phyloP scores from a whole-genome alignment of 2,113 vertebrate genomes.

The Tachuris rubrigastra region DNA sequence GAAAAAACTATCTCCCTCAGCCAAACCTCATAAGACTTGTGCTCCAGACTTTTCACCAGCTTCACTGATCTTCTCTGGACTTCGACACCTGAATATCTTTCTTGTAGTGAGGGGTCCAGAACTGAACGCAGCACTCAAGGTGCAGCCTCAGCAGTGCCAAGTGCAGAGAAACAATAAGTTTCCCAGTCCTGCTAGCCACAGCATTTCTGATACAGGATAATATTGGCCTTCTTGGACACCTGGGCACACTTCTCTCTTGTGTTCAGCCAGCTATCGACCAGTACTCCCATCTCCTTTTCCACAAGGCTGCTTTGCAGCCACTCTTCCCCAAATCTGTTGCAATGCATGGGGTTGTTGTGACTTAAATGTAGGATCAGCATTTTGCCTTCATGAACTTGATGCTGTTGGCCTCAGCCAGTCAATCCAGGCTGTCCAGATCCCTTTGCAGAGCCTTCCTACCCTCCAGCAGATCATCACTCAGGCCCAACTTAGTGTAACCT shows the following conservation, averaged over 20 bases:
- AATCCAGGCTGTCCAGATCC: not conserved
- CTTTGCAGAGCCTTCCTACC: no score
- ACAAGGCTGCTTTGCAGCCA: not conserved
- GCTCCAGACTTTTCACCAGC: not conserved
- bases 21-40: no score
- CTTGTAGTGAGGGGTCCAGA: not conserved
- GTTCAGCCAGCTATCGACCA: rapidly evolving
- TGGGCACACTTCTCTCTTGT: not conserved
- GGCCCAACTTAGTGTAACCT: not conserved
- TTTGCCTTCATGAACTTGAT: not conserved
- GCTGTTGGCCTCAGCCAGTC: not conserved
- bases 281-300: not conserved
- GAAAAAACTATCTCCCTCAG: not conserved
- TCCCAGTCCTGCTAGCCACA: not conserved
- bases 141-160: no score
- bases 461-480: no score
- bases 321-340: not conserved
- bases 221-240: not conserved
- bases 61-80: not conserved
- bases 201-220: not conserved
- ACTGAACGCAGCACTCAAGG: no score
- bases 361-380: not conserved
- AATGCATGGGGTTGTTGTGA: not conserved
- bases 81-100: not conserved
- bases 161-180: no score